Evolutionary conservation across 2,113 vertebrate genomes (phyloP), one percentile per base, ranked within the genome.

Genomic region (Saccopteryx leptura): DNA sequence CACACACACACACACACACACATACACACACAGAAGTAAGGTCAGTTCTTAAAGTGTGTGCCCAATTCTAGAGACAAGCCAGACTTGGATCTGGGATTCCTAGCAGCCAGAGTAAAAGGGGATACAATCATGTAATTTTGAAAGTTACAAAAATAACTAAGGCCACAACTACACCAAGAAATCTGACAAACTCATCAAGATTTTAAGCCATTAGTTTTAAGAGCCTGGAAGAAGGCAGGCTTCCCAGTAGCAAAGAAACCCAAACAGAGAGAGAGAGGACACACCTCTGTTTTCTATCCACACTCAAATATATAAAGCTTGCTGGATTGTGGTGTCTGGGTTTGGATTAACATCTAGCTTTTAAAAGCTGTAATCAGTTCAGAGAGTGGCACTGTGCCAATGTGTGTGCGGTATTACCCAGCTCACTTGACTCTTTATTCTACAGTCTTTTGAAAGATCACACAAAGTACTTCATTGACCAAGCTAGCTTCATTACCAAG

Each of bases 281-380:
- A 54, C 23, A 50, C 81, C 68, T 92, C 94, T 91, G 90, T 76
- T 76, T 94, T 84, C 66, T 78, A 1, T 85, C 94, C 84, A 61
- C 39, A 71, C 50, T 63, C 61, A 31, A 33, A 72, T 68, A 31
- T 9, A 21, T 48, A 82, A 88, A 81, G 80, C 69, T 80, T 80
- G 80, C 90, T 88, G 83, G 91, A 71, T 58, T 95, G 81, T 74
- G 93, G 63, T 88, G 91, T 86, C 93, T 94, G 76, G 82, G 65
- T 93, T 93, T 93, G 80, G 88, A 65, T 96, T 96, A 90, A 85
- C 63, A 88, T 56, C 26, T 17, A 83, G 94, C 93, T 95, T 92
- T 95, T 82, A 58, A 96, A 90, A 72, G 75, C 92, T 96, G 88
- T 81, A 21, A 0, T 94, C 76, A 60, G 61, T 71, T 52, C 63